Conservation (phyloP, 1,140 invertebrate species). For the Orussus abietinus region DNA sequence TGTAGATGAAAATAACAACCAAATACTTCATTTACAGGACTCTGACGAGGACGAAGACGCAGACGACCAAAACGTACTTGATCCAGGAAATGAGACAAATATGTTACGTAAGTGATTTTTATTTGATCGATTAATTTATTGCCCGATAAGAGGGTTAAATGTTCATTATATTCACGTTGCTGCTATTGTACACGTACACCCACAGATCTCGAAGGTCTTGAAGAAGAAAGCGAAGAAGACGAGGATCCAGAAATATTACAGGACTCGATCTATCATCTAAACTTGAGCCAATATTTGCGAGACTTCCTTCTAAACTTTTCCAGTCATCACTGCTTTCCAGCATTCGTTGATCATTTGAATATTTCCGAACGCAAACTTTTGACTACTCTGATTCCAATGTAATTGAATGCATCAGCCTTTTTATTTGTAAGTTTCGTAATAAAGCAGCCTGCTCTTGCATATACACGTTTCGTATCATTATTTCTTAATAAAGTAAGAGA, state of each 20-base stretch:
- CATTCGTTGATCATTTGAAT: constrained; percentile 59
- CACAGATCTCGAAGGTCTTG: constrained; percentile 27
- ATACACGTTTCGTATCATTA: not conserved
- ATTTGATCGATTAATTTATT: too few relatives aligned
- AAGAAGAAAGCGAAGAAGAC: constrained; percentile 50
- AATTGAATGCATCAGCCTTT: not conserved
- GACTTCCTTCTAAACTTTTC: constrained; percentile 62
- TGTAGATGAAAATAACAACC: not conserved
- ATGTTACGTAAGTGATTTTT: constrained; percentile 39
- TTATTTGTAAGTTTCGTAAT: not conserved
- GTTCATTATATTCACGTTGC: too few relatives aligned
- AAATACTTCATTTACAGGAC: constrained; percentile 23
- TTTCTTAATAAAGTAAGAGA: too few relatives aligned
- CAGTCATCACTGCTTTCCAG: constrained; percentile 58
- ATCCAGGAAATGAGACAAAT: constrained; percentile 36
- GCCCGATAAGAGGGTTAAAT: too few relatives aligned
- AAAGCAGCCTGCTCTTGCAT: not conserved
- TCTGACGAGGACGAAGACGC: constrained; percentile 48
- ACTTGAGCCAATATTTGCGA: constrained; percentile 59
- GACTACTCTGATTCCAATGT: constrained; percentile 27
- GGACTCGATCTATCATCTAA: constrained; percentile 61
- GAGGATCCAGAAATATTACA: constrained; percentile 56
- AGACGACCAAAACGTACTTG: constrained; percentile 38
- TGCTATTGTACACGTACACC: too few relatives aligned
- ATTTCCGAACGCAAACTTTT: constrained; percentile 51